Percentiles rank a stretch among this genome's conserved stretches.
Conservation (phyloP, 1,140 invertebrate genomes). For the Pentalonia nigronervosa region DNA sequence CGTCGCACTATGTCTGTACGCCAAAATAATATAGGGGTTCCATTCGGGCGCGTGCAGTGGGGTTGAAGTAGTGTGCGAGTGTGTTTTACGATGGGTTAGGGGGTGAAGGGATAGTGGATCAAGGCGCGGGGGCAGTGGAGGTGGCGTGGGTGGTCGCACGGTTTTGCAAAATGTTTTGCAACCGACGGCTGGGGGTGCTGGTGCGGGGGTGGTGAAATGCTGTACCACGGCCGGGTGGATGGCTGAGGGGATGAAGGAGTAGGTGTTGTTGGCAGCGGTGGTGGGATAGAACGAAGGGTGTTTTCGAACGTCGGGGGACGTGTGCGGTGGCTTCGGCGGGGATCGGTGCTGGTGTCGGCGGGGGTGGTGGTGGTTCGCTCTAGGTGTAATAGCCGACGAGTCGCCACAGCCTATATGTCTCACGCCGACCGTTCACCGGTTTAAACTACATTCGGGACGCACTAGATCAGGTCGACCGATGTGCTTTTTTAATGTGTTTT, state of each 20-base stretch:
- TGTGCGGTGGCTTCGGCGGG: background rate
- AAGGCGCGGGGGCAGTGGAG: background rate
- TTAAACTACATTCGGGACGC: conserved; percentile 51
- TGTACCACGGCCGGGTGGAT: background rate
- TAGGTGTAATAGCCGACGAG: conserved; percentile 57
- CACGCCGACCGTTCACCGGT: conserved; percentile 51
- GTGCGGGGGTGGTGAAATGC: conserved; percentile 28
- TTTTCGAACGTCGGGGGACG: conserved; percentile 18
- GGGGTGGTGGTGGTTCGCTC: conserved; percentile 38
- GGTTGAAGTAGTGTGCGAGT: conserved; percentile 1
- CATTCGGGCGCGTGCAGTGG: conserved; percentile 28
- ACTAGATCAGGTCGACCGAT: conserved; percentile 55
- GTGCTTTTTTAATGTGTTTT: conserved; percentile 36
- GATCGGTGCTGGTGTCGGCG: background rate
- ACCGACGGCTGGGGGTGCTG: background rate
- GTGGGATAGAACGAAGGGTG: conserved; percentile 39
- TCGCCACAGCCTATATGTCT: conserved; percentile 53
- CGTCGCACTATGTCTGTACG: background rate
- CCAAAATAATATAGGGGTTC: conserved; percentile 45
- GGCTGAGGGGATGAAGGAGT: background rate
- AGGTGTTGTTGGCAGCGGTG: background rate
- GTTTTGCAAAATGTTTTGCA: conserved; percentile 58
- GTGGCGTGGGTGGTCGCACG: conserved; percentile 55
- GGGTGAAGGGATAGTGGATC: conserved; percentile 36
- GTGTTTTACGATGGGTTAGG: background rate